Evolutionary conservation across 2,113 vertebrate species (phyloP).

Genomic region (Semicossyphus pulcher): DNA sequence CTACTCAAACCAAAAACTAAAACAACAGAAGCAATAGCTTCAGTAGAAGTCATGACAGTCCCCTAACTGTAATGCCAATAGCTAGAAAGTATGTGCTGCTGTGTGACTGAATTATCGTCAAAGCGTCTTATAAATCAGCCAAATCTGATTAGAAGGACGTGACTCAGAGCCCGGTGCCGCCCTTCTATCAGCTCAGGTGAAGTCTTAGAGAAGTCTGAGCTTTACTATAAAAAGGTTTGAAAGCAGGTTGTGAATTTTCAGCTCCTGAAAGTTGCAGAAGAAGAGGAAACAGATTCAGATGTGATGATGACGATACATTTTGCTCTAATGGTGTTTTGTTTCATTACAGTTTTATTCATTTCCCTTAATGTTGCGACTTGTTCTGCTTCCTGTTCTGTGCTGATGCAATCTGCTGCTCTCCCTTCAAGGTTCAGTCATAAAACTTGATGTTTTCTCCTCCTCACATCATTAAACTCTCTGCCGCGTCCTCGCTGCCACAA

Average conservation of each 20-base stretch:
- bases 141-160: background rate
- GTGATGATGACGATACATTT: background rate
- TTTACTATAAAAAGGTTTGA: background rate
- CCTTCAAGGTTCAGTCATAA: background rate
- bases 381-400: background rate
- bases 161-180: background rate
- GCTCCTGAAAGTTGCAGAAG: background rate
- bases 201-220: too few relatives aligned
- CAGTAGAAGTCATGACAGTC: too few relatives aligned
- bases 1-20: too few relatives aligned
- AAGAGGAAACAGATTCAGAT: background rate
- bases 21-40: too few relatives aligned
- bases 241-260: background rate
- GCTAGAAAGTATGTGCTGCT: too few relatives aligned
- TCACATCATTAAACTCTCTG: slow-evolving; percentile 17
- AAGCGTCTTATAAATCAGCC: too few relatives aligned
- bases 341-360: background rate
- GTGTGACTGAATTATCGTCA: too few relatives aligned
- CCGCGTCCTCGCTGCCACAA: background rate
- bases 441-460: slow-evolving; percentile 3
- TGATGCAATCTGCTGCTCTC: background rate
- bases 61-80: too few relatives aligned
- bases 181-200: background rate
- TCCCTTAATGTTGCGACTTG: background rate
- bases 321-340: background rate